Base-by-base conservation (phyloP, 2,113 vertebrate species). In the Alligator mississippiensis region DNA sequence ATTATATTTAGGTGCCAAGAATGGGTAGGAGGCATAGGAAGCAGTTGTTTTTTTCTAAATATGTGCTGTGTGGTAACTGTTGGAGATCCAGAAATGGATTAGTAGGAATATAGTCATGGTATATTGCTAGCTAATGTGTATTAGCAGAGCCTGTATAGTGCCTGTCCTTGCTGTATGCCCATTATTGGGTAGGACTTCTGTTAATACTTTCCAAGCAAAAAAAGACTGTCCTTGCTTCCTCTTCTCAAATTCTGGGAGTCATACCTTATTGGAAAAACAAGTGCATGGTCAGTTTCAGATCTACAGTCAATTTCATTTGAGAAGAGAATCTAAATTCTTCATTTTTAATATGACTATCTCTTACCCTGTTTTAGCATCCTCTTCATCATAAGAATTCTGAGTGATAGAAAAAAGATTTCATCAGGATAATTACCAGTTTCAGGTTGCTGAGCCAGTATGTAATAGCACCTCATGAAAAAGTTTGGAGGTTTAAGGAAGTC, bases 261-360 rank as follows among this genome's bases (percentile, higher is more conserved):
- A 30, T 19, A 15, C 14, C 0, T 59, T 75, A 0, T 0, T 68
- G 85, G 55, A 64, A 68, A 58, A 64, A 9, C 27, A 78, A 28
- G 10, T 47, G 82, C 8, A 70, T 0, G 1, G 0, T 85, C 38
- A 9, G 27, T 61, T 47, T n/a, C 25, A 62, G 1, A 6, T 80
- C 38, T 55, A 17, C 3, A 0, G 89, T 80, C 61, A 22, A 12
- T 11, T 24, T 38, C 70, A 38, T 22, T 74, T 7, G 5, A 38
- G 34, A 55, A 72, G 4, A 18, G 5, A 2, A 3, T n/a, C 64
- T 61, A 60, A 17, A 5, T 38, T 84, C 61, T 70, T 64, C 22
- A 25, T 90, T 72, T 88, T 86, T 4, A 3, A 25, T 94, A 88
- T 38, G 80, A 16, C 2, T 27, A 1, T 21, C 4, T 34, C 61